Evolutionary conservation across 2,113 vertebrate species (phyloP).

Genomic region (Cyanistes caeruleus): DNA sequence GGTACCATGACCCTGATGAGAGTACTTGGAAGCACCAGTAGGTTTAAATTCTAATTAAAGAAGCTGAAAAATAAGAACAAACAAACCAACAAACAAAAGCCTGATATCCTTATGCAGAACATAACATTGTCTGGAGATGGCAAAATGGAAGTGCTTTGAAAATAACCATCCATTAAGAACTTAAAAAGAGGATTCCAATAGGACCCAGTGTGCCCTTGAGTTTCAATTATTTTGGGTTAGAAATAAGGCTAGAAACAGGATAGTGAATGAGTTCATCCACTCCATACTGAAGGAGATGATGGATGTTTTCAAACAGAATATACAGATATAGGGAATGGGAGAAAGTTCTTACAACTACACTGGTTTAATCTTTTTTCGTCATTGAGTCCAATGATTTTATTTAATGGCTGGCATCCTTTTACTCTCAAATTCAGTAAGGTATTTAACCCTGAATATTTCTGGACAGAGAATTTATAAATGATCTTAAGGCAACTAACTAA

Average conservation of each 20-base stretch:
- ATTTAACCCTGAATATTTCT: background rate
- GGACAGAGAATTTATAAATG: background rate
- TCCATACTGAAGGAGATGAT: background rate
- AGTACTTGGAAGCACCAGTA: background rate
- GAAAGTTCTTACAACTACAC: background rate
- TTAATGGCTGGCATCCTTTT: background rate
- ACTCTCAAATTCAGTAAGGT: background rate
- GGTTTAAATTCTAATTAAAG: background rate
- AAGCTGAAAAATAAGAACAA: background rate
- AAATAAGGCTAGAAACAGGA: background rate
- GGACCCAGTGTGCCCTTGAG: background rate
- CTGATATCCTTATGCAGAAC: background rate
- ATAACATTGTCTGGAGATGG: background rate
- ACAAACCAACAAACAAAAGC: background rate
- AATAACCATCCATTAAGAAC: background rate
- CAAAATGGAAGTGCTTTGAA: background rate
- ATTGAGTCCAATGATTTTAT: background rate
- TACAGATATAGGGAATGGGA: background rate
- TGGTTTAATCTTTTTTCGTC: background rate
- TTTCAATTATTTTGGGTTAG: background rate
- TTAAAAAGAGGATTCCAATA: background rate
- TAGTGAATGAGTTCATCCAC: background rate
- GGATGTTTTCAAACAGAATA: background rate
- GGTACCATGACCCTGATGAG: background rate
- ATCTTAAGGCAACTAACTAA: background rate